A percentile compares a stretch with the other conserved stretches of the same genome.
phyloP scores from a whole-genome alignment of 2,797 vertebrate species.

The Bradypodion ventrale region DNA sequence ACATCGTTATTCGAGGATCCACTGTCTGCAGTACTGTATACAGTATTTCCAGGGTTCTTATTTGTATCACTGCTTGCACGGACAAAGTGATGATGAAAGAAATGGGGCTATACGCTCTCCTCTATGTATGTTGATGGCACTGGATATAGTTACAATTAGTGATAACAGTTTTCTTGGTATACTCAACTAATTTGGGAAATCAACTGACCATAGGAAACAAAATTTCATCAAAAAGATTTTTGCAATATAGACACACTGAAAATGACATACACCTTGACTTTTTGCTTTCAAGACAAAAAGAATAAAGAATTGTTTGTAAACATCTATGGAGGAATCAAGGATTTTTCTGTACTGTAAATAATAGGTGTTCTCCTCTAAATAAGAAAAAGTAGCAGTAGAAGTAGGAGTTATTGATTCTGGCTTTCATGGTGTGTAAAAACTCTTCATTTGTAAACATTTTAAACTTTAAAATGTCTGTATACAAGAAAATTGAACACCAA shows the following conservation, averaged over 20 bases:
- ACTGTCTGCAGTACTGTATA: no score
- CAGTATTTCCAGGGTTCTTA: no score
- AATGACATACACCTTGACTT: not conserved
- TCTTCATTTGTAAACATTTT: no score
- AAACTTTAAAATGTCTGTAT: no score
- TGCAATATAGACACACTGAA: not conserved
- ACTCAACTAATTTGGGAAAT: not conserved
- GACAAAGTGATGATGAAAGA: no score
- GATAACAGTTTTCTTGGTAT: not conserved
- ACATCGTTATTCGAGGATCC: no score
- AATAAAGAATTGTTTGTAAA: not conserved
- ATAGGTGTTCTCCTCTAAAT: not conserved
- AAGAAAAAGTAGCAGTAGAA: not conserved
- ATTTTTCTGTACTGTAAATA: not conserved
- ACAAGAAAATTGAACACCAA: no score
- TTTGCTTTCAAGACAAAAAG: not conserved
- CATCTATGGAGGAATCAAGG: not conserved
- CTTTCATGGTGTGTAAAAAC: no score
- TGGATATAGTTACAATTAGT: no score
- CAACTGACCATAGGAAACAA: not conserved
- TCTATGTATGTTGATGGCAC: no score
- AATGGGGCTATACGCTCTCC: no score
- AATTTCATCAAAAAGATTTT: not conserved
- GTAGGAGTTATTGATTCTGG: not conserved
- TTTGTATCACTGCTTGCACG: no score